phyloP scores from a whole-genome alignment of 2,797 vertebrate genomes.

The Jordanella pulchra region DNA sequence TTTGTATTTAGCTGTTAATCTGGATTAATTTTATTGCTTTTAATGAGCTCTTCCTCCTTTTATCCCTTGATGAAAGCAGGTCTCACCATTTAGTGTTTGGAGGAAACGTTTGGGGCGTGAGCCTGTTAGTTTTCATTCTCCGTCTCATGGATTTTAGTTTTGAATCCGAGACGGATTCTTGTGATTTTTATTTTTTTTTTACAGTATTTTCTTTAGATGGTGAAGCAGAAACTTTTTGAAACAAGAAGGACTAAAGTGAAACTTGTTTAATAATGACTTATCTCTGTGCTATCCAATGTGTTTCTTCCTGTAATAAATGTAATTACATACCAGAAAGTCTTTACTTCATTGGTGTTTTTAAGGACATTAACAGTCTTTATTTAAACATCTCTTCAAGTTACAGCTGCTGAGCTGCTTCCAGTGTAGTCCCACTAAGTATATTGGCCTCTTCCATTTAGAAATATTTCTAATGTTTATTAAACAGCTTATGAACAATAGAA shows the following conservation, averaged over 20 bases:
- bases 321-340: not conserved
- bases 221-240: not conserved
- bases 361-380: too few species aligned
- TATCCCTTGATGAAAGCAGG: not conserved
- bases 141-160: not conserved
- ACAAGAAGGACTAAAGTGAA: not conserved
- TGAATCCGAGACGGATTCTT: not conserved
- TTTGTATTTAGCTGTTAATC: not conserved
- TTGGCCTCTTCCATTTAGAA: too few species aligned
- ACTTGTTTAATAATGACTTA: not conserved
- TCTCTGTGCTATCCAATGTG: not conserved
- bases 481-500: too few species aligned
- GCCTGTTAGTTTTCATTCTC: not conserved
- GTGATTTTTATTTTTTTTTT: not conserved
- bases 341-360: not conserved
- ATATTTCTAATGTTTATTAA: too few species aligned
- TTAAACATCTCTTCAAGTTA: too few species aligned
- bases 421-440: too few species aligned
- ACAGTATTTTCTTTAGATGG: not conserved
- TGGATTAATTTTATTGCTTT: constrained; percentile 1
- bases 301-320: not conserved
- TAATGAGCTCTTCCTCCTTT: not conserved
- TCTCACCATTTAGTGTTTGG: not conserved
- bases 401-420: too few species aligned
- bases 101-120: not conserved